Evolutionary conservation across 2,888 invertebrate species (phyloP), one percentile per base, ranked within the genome.

Genomic region (Venustoraphidia nigricollis): DNA sequence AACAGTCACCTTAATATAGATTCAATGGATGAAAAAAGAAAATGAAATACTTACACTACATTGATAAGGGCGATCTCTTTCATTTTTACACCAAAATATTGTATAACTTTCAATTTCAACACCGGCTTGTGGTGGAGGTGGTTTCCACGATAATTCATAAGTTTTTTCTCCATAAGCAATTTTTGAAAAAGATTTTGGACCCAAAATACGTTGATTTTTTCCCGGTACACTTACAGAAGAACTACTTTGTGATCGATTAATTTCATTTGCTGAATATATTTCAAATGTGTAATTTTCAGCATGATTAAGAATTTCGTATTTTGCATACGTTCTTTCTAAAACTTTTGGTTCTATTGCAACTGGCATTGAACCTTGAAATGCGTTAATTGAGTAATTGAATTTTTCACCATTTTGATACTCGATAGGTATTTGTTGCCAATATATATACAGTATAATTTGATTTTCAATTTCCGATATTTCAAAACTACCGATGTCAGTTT

Each of bases 111-210:
- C 72, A 27, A 79, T 65, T 50, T 66, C 61, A 45, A 66, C 64
- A 44, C 64, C 63, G 2, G 49, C 10, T 34, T 55, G 53, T 45
- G 66, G 58, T n/a, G 58, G 52, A 1, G 83, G 79, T 27, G 75
- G 71, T 54, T 75, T 73, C 90, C 90, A 89, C 9, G 81, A 79
- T 9, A 89, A 63, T 59, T 83, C 81, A 62, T 83, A 87, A 13
- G 77, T 73, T 35, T 81, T 80, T 61, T 79, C 75, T 52, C 77
- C 78, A 64, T 79, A 83, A 36, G 79, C 79, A 11, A 84, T 75
- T 67, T 86, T 88, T 9, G 80, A 81, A 56, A 85, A 80, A 11
- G 73, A 72, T 50, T 70, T 63, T n/a, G 81, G 73, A 54, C 69
- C 69, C 6, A 64, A 63, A 1, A 69, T 65, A 75, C 75, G 65